These are phyloP conservation scores for Rhagoletis pomonella DNA, from an alignment of 1,140 invertebrate genomes.

Conservation along the genomic window DNA sequence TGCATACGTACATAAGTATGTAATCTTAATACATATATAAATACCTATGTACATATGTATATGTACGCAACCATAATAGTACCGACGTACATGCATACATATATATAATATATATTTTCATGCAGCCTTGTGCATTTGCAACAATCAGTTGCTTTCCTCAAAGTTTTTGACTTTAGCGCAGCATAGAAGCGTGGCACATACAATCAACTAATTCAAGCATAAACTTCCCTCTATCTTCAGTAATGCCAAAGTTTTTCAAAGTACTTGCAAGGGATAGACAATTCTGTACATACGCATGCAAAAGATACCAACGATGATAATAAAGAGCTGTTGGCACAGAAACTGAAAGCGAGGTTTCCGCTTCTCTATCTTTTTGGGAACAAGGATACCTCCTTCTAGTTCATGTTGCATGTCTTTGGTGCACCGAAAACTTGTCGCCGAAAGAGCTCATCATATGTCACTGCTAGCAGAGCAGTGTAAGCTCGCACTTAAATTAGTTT, in stretches of 20 bases:
- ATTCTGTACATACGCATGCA: slow-evolving; percentile 7
- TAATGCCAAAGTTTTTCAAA: slow-evolving; percentile 32
- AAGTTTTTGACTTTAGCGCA: not conserved
- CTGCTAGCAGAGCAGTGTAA: not conserved
- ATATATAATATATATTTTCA: not conserved
- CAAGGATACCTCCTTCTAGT: not conserved
- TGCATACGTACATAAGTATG: not conserved
- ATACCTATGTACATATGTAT: not conserved
- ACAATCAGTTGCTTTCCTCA: slow-evolving; percentile 6
- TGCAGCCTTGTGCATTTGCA: slow-evolving; percentile 7
- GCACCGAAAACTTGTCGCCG: slow-evolving; percentile 1
- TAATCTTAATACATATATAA: not conserved
- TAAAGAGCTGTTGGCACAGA: slow-evolving; percentile 16
- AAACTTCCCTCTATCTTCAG: not conserved
- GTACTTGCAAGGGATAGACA: slow-evolving; percentile 1
- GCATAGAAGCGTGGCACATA: slow-evolving; percentile 19
- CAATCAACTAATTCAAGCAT: not conserved
- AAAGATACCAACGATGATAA: slow-evolving; percentile 29
- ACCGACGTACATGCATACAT: not conserved
- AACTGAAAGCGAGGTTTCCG: slow-evolving; percentile 38
- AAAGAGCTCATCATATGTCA: slow-evolving; percentile 36
- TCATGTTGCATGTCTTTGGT: not conserved
- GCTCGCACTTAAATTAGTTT: too few relatives aligned
- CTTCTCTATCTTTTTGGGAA: not conserved
- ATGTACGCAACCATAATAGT: not conserved